These are phyloP conservation scores for Euphonia xanthogaster DNA, from an alignment of 2,797 vertebrate genomes.

Conservation along the genomic window DNA sequence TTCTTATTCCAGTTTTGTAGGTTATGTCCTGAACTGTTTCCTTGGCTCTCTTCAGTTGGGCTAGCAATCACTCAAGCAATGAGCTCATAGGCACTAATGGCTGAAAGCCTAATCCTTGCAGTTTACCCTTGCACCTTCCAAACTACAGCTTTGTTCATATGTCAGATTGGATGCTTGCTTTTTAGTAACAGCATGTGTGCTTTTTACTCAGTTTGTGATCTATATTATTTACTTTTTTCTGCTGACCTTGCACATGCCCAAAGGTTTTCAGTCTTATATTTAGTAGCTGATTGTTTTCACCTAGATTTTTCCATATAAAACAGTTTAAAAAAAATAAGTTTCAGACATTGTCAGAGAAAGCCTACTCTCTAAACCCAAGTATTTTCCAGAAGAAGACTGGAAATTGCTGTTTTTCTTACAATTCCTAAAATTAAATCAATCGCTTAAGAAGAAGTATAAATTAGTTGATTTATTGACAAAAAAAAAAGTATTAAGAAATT, in stretches of 20 bases:
- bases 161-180: rapidly evolving
- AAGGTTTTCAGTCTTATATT: background rate
- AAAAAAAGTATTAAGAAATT: background rate
- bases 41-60: background rate
- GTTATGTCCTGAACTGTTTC: background rate
- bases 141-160: background rate
- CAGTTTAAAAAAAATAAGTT: background rate
- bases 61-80: background rate
- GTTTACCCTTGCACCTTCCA: background rate
- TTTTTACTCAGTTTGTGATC: background rate
- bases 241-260: background rate
- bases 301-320: background rate
- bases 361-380: background rate
- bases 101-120: background rate
- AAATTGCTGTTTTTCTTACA: background rate
- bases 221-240: background rate
- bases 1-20: background rate
- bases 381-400: background rate
- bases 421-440: background rate
- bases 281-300: background rate
- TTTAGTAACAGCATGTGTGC: background rate
- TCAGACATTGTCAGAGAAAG: background rate
- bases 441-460: background rate
- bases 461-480: background rate
- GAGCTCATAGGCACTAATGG: background rate